A percentile compares a stretch with the other conserved stretches of the same genome.
phyloP scores from a whole-genome alignment of 2,888 invertebrate species.

The Zootermopsis nevadensis region DNA sequence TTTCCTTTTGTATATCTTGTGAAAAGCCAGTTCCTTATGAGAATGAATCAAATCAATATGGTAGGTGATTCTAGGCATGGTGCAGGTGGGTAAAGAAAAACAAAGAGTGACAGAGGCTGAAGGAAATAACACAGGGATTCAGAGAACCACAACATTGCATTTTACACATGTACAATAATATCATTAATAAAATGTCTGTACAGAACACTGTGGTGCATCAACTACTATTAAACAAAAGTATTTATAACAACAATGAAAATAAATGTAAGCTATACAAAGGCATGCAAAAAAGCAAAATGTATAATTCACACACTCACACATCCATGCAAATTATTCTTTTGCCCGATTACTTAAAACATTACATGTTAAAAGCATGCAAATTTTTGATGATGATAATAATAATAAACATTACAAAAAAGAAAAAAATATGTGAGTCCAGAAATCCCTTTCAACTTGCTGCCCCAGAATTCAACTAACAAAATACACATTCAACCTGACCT shows the following conservation, averaged over 20 bases:
- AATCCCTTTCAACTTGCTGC: slow-evolving; percentile 45
- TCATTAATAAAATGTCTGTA: not conserved
- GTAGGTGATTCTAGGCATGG: not conserved
- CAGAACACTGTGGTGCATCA: not conserved
- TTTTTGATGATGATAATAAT: not conserved
- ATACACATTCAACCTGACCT: not conserved
- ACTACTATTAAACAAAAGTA: not conserved
- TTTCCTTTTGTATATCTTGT: not conserved
- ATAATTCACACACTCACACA: slow-evolving; percentile 25
- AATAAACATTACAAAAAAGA: not conserved
- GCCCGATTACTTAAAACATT: not conserved
- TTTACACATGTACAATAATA: slow-evolving; percentile 22
- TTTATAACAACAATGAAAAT: not conserved
- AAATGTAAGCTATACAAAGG: slow-evolving; percentile 12
- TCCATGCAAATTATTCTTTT: slow-evolving; percentile 31
- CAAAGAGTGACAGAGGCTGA: not conserved
- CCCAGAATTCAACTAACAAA: slow-evolving; percentile 19
- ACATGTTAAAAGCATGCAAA: slow-evolving; percentile 24
- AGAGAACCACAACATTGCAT: slow-evolving; percentile 14
- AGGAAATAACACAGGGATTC: slow-evolving; percentile 14
- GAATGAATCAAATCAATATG: slow-evolving; percentile 23
- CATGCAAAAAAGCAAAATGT: slow-evolving; percentile 8
- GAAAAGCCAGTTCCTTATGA: slow-evolving; percentile 35
- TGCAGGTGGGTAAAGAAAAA: slow-evolving; percentile 19
- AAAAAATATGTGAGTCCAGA: slow-evolving; percentile 40